These are phyloP conservation scores for Pectinophora gossypiella DNA, from an alignment of 1,140 invertebrate genomes.

Conservation along the genomic window DNA sequence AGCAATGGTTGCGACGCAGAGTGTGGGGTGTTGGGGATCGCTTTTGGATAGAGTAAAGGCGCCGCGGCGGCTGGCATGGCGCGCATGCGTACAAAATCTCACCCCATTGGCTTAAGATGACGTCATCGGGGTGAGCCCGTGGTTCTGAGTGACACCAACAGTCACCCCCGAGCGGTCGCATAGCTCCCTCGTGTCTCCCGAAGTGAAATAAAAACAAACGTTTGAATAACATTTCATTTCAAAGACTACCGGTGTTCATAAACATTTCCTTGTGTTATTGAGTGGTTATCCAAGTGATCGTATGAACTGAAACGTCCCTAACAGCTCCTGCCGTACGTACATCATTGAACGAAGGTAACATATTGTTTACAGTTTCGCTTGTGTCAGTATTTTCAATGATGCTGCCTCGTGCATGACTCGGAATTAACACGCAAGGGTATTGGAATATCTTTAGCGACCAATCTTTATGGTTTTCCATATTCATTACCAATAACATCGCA, in stretches of 20 bases:
- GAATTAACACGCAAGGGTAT: not conserved
- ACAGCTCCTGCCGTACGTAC: not conserved
- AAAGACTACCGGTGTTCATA: not conserved
- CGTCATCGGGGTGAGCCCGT: conserved; percentile 70
- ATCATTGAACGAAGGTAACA: conserved; percentile 33
- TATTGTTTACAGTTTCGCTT: conserved; percentile 46
- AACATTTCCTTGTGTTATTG: not conserved
- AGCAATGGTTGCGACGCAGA: conserved; percentile 40
- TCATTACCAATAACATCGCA: too few species aligned
- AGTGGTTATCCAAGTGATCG: not conserved
- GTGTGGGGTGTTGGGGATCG: conserved; percentile 22
- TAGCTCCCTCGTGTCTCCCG: conserved; percentile 36
- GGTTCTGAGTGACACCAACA: conserved; percentile 65
- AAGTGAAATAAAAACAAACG: conserved; percentile 43
- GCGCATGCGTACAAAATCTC: conserved; percentile 56
- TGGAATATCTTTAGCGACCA: too few species aligned
- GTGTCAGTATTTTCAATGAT: conserved; percentile 40
- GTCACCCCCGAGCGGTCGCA: conserved; percentile 56
- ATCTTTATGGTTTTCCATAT: too few species aligned
- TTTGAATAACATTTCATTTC: not conserved
- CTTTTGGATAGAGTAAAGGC: conserved; percentile 38
- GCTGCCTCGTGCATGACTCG: conserved; percentile 32
- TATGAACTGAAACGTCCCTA: not conserved
- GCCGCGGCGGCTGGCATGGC: conserved; percentile 51
- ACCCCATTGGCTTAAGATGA: conserved; percentile 69